phyloP scores from a whole-genome alignment of 2,888 invertebrate species.

The Ctena decussata region DNA sequence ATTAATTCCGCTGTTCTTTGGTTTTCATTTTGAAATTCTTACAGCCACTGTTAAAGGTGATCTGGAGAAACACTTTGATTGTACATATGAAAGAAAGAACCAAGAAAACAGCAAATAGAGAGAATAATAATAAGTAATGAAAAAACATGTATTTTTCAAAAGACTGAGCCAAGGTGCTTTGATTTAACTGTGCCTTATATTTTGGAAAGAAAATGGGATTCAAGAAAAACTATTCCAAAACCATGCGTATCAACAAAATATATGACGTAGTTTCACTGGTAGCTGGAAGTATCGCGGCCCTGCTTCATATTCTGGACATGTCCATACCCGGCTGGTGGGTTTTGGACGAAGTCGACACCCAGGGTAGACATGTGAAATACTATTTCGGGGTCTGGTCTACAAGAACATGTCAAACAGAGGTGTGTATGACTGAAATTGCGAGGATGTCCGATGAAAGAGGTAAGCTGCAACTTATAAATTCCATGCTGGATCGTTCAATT shows the following conservation, averaged over 20 bases:
- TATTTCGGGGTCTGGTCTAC: constrained; percentile 60
- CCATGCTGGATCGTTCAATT: too few species aligned
- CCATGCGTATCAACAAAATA: background rate
- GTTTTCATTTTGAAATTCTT: too few species aligned
- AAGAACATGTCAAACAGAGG: constrained; percentile 31
- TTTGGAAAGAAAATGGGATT: background rate
- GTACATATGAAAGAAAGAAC: too few species aligned
- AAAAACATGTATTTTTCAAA: too few species aligned
- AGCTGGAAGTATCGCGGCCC: background rate
- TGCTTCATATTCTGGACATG: constrained; percentile 40
- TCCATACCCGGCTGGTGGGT: constrained; percentile 57
- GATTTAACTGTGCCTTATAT: too few species aligned
- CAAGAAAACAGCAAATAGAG: too few species aligned
- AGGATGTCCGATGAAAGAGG: constrained; percentile 54
- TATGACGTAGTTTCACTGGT: constrained; percentile 24
- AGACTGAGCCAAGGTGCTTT: too few species aligned
- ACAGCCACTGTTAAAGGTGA: too few species aligned
- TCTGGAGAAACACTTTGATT: too few species aligned
- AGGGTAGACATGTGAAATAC: constrained; percentile 29
- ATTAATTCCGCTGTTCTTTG: too few species aligned
- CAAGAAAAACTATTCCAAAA: background rate
- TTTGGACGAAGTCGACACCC: constrained; percentile 43
- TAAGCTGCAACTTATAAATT: too few species aligned
- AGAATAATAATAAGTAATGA: too few species aligned
- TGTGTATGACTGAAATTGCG: constrained; percentile 38